phyloP scores from a whole-genome alignment of 2,113 vertebrate genomes.

The Hoplias malabaricus region DNA sequence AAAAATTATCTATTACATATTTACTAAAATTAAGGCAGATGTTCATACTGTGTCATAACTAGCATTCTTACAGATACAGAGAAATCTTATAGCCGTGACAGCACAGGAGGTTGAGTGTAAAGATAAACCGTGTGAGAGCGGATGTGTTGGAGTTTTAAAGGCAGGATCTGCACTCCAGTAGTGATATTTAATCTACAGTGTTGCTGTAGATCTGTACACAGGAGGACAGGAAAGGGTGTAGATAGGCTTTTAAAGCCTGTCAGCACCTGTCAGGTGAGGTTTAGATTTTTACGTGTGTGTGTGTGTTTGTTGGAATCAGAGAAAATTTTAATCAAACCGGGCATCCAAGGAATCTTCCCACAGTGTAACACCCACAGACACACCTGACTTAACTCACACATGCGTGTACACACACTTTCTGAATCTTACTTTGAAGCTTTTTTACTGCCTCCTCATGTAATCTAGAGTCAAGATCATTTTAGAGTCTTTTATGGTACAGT shows the following conservation, averaged over 20 bases:
- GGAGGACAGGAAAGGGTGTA: slow-evolving; percentile 51
- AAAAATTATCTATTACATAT: too few relatives aligned
- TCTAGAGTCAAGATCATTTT: too few relatives aligned
- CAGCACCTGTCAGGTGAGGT: slow-evolving; percentile 59
- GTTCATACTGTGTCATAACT: neutral
- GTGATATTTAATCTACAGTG: slow-evolving; percentile 44
- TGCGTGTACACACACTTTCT: neutral
- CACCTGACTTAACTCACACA: slow-evolving; percentile 22
- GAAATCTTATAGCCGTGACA: slow-evolving; percentile 35
- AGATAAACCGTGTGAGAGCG: slow-evolving; percentile 27
- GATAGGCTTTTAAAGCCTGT: slow-evolving; percentile 60
- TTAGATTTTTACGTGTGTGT: slow-evolving; percentile 40
- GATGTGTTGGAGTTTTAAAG: slow-evolving; percentile 44
- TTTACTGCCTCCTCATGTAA: too few relatives aligned
- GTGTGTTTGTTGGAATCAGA: slow-evolving; percentile 28
- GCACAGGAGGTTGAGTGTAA: slow-evolving; percentile 36
- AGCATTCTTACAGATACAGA: slow-evolving; percentile 22
- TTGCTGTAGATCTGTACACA: slow-evolving; percentile 27
- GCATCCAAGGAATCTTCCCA: slow-evolving; percentile 59
- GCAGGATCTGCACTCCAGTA: slow-evolving; percentile 39
- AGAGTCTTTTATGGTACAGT: too few relatives aligned
- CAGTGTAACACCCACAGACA: slow-evolving; percentile 30
- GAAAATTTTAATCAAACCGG: slow-evolving; percentile 49
- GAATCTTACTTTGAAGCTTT: too few relatives aligned
- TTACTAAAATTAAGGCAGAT: too few relatives aligned